Base-by-base conservation (phyloP, 2,888 invertebrate species). In the Eilema depressum region DNA sequence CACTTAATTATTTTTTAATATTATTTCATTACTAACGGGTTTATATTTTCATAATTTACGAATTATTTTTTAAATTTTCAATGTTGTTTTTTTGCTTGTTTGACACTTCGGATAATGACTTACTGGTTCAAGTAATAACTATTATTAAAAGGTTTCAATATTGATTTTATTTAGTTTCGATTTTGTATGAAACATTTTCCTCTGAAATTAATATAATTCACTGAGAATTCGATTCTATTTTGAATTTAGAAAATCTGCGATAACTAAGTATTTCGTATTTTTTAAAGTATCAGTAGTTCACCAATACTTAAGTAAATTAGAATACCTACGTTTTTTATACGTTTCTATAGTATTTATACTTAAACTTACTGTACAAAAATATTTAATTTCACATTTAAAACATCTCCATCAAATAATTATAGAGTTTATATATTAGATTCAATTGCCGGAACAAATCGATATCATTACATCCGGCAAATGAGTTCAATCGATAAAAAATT, bases 391-490 rank as follows among this genome's bases (percentile, higher is more conserved):
- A 25, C 28, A 25, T 20, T 28, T 10, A 7, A 25, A 41, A 63
- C 14, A 41, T 41, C 23, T 33, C 0, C 33, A 14, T 70, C 37
- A 66, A 62, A 65, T 72, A 70, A 75, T 73, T 73, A 76, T 53
- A 71, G 61, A 62, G 71, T 76, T 80, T 75, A 66, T 67, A 76
- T 72, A 71, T 73, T 47, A 75, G 74, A 26, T 66, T 61, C 68
- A 71, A 80, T 75, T 70, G 69, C 75, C 61, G 73, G 73, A 80
- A 84, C 75, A 80, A 83, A 81, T 84, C 73, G 75, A 76, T 76
- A 83, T 88, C 85, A 89, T 85, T 82, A 86, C 86, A 88, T 88
- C 88, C 85, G 84, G 85, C 75, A 69, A 78, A 88, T 86, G 87
- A 87, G 85, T 88, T 85, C 86, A 86, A 89, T 88, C 84, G 80